phyloP scores from a whole-genome alignment of 2,113 vertebrate species.

The Desmodus rotundus region DNA sequence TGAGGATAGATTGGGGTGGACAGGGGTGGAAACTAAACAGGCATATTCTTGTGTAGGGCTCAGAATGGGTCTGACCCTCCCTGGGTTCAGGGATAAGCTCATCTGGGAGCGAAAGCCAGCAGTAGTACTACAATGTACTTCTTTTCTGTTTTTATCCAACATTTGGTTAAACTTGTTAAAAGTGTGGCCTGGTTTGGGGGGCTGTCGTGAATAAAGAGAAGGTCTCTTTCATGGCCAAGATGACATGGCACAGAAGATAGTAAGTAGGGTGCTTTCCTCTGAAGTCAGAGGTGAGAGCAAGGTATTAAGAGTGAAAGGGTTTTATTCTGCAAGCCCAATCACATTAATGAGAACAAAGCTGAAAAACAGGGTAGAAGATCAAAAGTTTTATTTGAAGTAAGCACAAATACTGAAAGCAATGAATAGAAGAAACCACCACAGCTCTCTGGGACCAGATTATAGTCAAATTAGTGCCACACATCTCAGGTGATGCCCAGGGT shows the following conservation, averaged over 20 bases:
- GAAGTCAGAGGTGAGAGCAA: neutral
- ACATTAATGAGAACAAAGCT: neutral
- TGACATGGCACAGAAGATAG: neutral
- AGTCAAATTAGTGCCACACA: neutral
- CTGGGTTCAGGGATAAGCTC: neutral
- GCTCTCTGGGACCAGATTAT: neutral
- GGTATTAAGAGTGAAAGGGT: neutral
- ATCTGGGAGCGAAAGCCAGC: neutral
- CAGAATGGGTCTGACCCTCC: neutral
- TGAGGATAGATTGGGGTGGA: neutral
- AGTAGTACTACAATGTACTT: neutral
- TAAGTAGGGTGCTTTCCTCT: neutral
- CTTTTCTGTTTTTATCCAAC: neutral
- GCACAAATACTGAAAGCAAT: neutral
- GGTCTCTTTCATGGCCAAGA: neutral
- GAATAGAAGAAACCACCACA: neutral
- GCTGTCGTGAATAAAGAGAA: neutral
- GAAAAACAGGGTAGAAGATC: neutral
- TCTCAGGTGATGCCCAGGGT: neutral
- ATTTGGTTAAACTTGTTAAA: neutral
- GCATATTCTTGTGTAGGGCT: neutral
- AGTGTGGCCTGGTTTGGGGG: neutral
- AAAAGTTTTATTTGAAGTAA: neutral
- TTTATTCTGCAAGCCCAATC: neutral
- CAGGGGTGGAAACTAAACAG: neutral